Percentiles rank a stretch among this genome's conserved stretches.
These are phyloP conservation scores for Epistrophe grossulariae DNA, from an alignment of 2,888 invertebrate species.

Conservation along the genomic window DNA sequence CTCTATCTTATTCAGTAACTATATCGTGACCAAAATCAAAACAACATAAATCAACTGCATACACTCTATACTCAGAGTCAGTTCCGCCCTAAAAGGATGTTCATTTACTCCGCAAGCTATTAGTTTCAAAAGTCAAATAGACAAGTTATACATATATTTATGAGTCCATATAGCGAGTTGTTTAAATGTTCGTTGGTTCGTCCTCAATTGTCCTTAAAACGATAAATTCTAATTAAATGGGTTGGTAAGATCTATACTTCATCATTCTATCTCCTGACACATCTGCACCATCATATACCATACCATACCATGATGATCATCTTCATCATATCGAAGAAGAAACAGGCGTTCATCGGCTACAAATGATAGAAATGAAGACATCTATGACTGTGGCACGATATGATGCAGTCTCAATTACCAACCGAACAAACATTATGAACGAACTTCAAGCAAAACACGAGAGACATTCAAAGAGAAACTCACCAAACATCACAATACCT, in stretches of 20 bases:
- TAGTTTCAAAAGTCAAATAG: slow-evolving; percentile 7
- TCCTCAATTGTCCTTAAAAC: slow-evolving; percentile 59
- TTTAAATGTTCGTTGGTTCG: background rate
- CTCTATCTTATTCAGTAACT: background rate
- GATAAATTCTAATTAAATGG: slow-evolving; percentile 74
- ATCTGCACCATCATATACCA: background rate
- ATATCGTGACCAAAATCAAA: slow-evolving; percentile 10
- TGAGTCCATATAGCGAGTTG: background rate
- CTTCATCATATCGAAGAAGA: slow-evolving; percentile 8
- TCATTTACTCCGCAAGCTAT: slow-evolving; percentile 1
- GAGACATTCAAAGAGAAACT: slow-evolving; percentile 49
- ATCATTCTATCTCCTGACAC: slow-evolving; percentile 63
- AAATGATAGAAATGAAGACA: slow-evolving; percentile 59
- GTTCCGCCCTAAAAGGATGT: slow-evolving; percentile 26
- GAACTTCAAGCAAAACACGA: slow-evolving; percentile 55
- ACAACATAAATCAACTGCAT: slow-evolving; percentile 38
- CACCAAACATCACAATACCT: slow-evolving; percentile 68
- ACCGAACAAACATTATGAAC: slow-evolving; percentile 49
- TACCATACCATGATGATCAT: slow-evolving; percentile 45
- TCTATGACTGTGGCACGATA: slow-evolving; percentile 68
- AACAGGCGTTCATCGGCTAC: slow-evolving; percentile 12
- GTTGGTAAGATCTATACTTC: slow-evolving; percentile 58
- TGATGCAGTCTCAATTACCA: slow-evolving; percentile 73
- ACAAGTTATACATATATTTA: background rate
- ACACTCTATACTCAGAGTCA: background rate